Base-by-base conservation (phyloP, 2,888 invertebrate species). In the Boloria selene region DNA sequence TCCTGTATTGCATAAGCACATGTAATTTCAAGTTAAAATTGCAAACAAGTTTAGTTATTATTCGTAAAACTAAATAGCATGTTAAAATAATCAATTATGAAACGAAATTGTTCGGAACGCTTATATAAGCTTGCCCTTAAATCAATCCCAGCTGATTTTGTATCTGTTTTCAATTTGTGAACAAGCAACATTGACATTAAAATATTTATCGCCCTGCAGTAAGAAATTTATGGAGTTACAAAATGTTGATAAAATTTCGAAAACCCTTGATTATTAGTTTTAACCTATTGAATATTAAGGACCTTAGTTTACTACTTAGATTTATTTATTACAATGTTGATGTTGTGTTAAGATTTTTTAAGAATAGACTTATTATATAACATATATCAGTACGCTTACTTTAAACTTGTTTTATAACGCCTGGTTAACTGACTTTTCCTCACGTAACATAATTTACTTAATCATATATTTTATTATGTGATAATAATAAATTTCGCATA, bases 91-190 rank as follows among this genome's bases (percentile, higher is more conserved):
- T 52, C 13, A 61, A 61, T 61, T 52, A 44, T 31, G 18, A 52
- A 51, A 45, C 13, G n/a, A 50, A 55, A 55, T 49, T 31, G 42
- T 49, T 56, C 22, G 44, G 61, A 42, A 49, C 55, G 16, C 18
- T 50, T 50, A 50, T 17, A 54, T 22, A 17, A 42, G 18, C 18
- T 4, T 38, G 55, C 50, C 49, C 49, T 56, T 63, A 50, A 55
- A 63, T 56, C 55, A 63, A 44, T 62, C 53, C 52, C 3, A 44
- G 47, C 26, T 53, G 47, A 62, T 62, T 56, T 64, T 59, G 58
- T 59, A 53, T 59, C 47, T 64, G 13, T 59, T 52, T 59, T 64
- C 47, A 53, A 64, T 52, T 64, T 52, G 64, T 58, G 55, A 63
- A 55, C 63, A 22, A 56, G 55, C 55, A 56, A 56, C 31, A 42